Conservation (phyloP, 2,113 vertebrate genomes). For the Alexandromys fortis region DNA sequence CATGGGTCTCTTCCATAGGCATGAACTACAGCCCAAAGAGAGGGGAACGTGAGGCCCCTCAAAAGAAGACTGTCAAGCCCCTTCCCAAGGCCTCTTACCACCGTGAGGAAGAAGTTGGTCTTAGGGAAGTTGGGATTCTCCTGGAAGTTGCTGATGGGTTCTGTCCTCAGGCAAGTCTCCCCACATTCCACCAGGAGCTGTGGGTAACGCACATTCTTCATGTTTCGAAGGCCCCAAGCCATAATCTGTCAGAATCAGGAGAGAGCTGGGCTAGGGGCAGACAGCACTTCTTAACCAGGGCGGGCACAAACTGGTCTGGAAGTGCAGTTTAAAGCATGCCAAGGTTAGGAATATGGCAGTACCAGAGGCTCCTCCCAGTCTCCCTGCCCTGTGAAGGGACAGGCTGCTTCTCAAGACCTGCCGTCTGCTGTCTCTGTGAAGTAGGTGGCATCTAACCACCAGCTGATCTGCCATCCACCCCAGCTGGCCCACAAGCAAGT, state of each 20-base stretch:
- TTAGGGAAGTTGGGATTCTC: conserved; percentile 83
- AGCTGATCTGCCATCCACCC: neutral
- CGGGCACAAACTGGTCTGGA: neutral
- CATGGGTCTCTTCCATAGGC: conserved; percentile 76
- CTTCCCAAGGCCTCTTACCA: conserved; percentile 76
- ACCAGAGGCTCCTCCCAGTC: neutral
- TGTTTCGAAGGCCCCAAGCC: conserved; percentile 86
- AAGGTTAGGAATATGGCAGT: neutral
- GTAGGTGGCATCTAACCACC: neutral
- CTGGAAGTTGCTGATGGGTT: conserved; percentile 73
- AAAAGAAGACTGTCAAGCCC: neutral
- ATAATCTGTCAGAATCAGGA: conserved; percentile 77
- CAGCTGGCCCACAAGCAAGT: too few species aligned
- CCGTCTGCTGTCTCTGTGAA: neutral
- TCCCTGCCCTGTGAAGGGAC: neutral
- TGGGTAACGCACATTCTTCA: conserved; percentile 71
- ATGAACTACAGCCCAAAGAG: conserved; percentile 68
- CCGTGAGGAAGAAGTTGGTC: conserved; percentile 69
- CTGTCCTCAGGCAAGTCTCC: conserved; percentile 71
- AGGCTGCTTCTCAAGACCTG: neutral
- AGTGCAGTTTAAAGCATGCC: neutral
- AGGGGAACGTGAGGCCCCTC: neutral
- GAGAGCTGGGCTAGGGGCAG: accelerated
- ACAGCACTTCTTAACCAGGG: neutral
- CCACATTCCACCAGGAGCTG: conserved; percentile 84